phyloP scores from a whole-genome alignment of 2,797 vertebrate species.

The Protosalanx chinensis region DNA sequence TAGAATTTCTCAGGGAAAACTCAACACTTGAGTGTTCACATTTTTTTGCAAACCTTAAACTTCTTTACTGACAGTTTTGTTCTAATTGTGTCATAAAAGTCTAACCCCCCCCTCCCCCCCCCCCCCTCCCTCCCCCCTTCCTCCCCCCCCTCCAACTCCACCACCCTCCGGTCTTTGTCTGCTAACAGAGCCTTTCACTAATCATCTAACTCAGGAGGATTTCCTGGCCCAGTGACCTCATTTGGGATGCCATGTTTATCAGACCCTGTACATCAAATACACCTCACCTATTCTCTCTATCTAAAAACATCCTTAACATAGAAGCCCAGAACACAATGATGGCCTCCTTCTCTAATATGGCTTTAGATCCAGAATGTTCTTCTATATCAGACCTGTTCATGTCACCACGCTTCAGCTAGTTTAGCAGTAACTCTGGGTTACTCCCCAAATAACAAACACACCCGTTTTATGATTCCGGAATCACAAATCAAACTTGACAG shows the following conservation, averaged over 20 bases:
- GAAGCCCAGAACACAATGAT: background rate
- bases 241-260: slow-evolving; percentile 48
- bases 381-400: slow-evolving; percentile 9
- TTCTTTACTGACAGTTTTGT: slow-evolving; percentile 21
- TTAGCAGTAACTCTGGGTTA: slow-evolving; percentile 17
- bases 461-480: slow-evolving; percentile 43
- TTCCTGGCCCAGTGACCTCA: slow-evolving; percentile 53
- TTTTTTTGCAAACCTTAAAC: slow-evolving; percentile 34
- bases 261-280: slow-evolving; percentile 38
- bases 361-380: slow-evolving; percentile 2
- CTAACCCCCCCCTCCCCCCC: background rate
- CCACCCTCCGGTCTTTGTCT: slow-evolving; percentile 31
- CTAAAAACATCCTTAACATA: too few species aligned
- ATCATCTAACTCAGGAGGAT: slow-evolving; percentile 50
- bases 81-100: slow-evolving; percentile 30
- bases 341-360: background rate
- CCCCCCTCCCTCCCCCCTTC: background rate
- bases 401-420: slow-evolving; percentile 39
- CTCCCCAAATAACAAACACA: slow-evolving; percentile 38
- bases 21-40: slow-evolving; percentile 31
- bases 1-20: slow-evolving; percentile 30
- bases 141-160: background rate
- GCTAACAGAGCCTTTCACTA: slow-evolving; percentile 30
- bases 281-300: background rate
- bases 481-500: slow-evolving; percentile 54